Evolutionary conservation across 1,140 invertebrate species (phyloP).

Genomic region (Meloidogyne floridensis): DNA sequence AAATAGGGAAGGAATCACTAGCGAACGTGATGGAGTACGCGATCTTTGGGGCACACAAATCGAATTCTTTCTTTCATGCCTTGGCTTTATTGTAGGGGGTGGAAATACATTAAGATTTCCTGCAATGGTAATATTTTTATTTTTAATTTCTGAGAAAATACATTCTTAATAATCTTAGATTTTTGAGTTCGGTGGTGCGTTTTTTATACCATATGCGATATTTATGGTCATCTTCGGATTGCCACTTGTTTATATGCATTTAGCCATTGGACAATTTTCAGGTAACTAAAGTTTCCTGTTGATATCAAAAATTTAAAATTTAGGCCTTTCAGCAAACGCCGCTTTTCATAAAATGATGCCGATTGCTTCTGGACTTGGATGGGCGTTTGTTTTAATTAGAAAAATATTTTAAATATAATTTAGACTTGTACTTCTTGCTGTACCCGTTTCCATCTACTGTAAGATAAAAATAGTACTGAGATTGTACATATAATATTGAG

Average conservation of each 20-base stretch:
- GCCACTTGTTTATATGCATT: constrained; percentile 60
- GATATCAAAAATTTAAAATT: neutral
- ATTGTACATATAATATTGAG: neutral
- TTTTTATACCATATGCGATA: constrained; percentile 63
- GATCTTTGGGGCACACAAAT: constrained; percentile 63
- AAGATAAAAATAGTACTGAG: neutral
- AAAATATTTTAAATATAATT: neutral
- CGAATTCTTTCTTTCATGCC: constrained; percentile 64
- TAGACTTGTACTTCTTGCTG: constrained; percentile 64
- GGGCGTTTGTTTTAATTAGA: constrained; percentile 61
- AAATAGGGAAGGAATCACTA: neutral
- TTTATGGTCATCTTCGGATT: constrained; percentile 61
- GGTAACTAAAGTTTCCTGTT: constrained; percentile 28
- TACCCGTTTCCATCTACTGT: constrained; percentile 68
- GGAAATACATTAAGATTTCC: constrained; percentile 58
- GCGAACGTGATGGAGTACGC: constrained; percentile 40
- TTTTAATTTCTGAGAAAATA: neutral
- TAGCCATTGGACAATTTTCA: constrained; percentile 61
- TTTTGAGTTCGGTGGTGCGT: constrained; percentile 36
- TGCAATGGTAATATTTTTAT: constrained; percentile 46
- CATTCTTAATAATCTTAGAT: constrained; percentile 10
- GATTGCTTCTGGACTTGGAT: constrained; percentile 66
- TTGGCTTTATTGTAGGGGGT: constrained; percentile 65
- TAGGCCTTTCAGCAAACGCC: constrained; percentile 53
- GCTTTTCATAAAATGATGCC: constrained; percentile 63